Percentiles rank a stretch among this genome's conserved stretches.
phyloP scores from a whole-genome alignment of 2,888 invertebrate genomes.

The Amphipyra berbera region DNA sequence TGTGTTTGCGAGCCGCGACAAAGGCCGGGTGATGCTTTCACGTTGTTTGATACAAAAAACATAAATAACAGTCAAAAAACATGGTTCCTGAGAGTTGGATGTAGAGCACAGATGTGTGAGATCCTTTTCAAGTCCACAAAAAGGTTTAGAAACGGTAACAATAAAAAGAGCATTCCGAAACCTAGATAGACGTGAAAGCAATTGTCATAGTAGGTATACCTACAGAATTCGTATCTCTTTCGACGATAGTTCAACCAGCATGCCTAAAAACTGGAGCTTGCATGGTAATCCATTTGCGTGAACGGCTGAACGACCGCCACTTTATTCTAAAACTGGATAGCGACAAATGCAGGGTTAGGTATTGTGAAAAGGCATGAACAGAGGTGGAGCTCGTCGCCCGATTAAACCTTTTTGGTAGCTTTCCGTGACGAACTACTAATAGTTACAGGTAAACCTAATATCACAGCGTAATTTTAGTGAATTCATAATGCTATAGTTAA shows the following conservation, averaged over 20 bases:
- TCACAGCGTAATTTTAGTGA: too few species aligned
- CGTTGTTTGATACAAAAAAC: conserved; percentile 65
- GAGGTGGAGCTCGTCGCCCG: background rate
- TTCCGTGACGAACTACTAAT: too few species aligned
- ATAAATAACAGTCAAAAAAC: conserved; percentile 71
- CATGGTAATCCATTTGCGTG: conserved; percentile 38
- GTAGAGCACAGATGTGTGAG: conserved; percentile 55
- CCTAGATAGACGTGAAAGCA: conserved; percentile 30
- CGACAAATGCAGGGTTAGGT: conserved; percentile 11
- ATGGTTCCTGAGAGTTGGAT: conserved; percentile 60
- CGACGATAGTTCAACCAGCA: conserved; percentile 20
- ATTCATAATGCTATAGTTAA: background rate
- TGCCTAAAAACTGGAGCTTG: conserved; percentile 30
- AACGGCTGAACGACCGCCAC: conserved; percentile 10
- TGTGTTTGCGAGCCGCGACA: conserved; percentile 71
- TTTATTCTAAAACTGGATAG: conserved; percentile 22
- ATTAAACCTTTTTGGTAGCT: too few species aligned
- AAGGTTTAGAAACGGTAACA: conserved; percentile 37
- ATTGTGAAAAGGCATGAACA: background rate
- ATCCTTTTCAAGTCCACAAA: conserved; percentile 58
- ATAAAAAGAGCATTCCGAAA: conserved; percentile 29
- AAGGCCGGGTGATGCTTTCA: conserved; percentile 60
- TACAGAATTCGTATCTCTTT: conserved; percentile 29
- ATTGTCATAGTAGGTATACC: conserved; percentile 25
- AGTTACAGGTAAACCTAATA: too few species aligned